Evolutionary conservation across 2,888 invertebrate genomes (phyloP), one percentile per base, ranked within the genome.

Genomic region (Cabera pusaria): DNA sequence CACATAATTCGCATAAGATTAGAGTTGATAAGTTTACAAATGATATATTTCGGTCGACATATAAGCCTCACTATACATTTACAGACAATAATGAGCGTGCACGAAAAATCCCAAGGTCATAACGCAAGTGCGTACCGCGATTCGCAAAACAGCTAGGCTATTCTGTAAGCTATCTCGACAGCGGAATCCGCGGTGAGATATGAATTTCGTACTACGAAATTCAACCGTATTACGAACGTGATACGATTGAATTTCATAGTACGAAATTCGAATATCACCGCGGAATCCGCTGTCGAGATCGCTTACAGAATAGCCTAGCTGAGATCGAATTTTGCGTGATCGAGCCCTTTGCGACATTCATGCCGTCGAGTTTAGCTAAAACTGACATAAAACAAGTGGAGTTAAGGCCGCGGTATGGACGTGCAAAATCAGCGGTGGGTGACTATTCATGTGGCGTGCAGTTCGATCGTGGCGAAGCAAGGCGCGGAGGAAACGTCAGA

Each of bases 401-500:
- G 70, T 74, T 69, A 78, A 72, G 71, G 64, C 57, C 57, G 65
- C 56, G 58, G 57, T 74, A 76, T 72, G 78, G 75, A 78, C 79
- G 77, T 85, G 85, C 85, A 80, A 85, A 86, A 86, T 85, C 86
- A 79, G 70, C 68, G 77, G 72, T 58, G 64, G 71, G 64, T 67
- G 61, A 68, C 66, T 68, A 63, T 76, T 72, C 72, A 72, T 67
- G 71, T 81, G 72, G 78, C 84, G 82, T 87, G 84, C 83, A 84
- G 73, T 88, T 87, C 87, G 87, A 87, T 88, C 87, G 87, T 71
- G 72, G 77, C 59, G 55, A 67, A 70, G 69, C 73, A 78, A 87
- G 87, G 87, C 82, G 87, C 84, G 87, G 87, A 85, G 86, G 84
- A 87, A 85, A 86, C 81, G 86, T 85, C 85, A 85, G 84, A 82